These are phyloP conservation scores for Acipenser ruthenus DNA, from an alignment of 2,797 vertebrate genomes.

Conservation along the genomic window DNA sequence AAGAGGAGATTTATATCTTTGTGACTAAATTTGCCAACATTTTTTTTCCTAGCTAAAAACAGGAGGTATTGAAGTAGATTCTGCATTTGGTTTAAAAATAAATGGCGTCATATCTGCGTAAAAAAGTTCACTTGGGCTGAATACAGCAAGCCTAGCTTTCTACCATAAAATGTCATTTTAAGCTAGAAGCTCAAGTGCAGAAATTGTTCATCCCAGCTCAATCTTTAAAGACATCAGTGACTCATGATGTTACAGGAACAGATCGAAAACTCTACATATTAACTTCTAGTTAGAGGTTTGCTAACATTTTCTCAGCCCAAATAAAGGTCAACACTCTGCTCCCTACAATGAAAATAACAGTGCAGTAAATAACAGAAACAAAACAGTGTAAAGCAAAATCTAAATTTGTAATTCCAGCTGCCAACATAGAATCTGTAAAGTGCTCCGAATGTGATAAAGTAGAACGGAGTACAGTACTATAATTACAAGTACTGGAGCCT, in stretches of 20 bases:
- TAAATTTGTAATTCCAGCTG: background rate
- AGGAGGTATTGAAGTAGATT: background rate
- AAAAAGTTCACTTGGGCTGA: background rate
- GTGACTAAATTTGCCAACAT: background rate
- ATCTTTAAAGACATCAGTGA: background rate
- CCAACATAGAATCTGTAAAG: background rate
- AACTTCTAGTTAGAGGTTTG: background rate
- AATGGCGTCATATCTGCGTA: background rate
- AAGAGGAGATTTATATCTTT: background rate
- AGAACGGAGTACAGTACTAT: no score
- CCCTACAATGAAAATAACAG: background rate
- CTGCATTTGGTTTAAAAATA: background rate
- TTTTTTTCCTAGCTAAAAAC: background rate
- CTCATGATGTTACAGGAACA: background rate
- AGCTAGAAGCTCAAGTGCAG: background rate
- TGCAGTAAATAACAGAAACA: background rate
- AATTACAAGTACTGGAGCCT: no score
- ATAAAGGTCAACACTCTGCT: background rate
- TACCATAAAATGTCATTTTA: background rate
- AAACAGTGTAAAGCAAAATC: background rate
- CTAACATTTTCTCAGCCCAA: background rate
- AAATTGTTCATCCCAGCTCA: background rate
- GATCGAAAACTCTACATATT: background rate
- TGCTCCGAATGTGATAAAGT: no score
- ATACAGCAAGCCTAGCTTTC: background rate